These are phyloP conservation scores for Perodicticus potto DNA, from an alignment of 2,797 vertebrate genomes.

Conservation along the genomic window DNA sequence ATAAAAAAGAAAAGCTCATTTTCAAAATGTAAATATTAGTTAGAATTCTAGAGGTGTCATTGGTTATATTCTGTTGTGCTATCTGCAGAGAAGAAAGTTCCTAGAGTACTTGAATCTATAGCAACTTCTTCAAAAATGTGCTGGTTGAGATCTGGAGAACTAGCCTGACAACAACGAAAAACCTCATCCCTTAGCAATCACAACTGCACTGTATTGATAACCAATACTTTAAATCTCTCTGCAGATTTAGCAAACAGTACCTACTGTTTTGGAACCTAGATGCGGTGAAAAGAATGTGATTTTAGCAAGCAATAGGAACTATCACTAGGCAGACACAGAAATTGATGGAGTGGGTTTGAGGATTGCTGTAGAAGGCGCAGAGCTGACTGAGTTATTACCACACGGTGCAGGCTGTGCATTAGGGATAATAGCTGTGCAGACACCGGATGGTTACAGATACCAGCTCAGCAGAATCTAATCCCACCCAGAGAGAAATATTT, in stretches of 20 bases:
- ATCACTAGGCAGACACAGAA: slow-evolving; percentile 65
- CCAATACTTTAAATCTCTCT: slow-evolving; percentile 76
- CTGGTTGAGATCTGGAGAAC: slow-evolving; percentile 45
- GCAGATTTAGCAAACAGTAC: slow-evolving; percentile 69
- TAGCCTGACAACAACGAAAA: slow-evolving; percentile 65
- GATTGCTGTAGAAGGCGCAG: slow-evolving; percentile 70
- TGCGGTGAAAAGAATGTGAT: slow-evolving; percentile 45
- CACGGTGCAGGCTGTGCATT: slow-evolving; percentile 19
- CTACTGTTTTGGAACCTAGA: slow-evolving; percentile 69
- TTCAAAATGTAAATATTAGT: slow-evolving; percentile 22
- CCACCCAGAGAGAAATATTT: slow-evolving; percentile 63
- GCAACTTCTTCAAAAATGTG: slow-evolving; percentile 53
- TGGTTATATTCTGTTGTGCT: neutral
- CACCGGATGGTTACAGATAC: slow-evolving; percentile 46
- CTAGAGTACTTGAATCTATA: slow-evolving; percentile 59
- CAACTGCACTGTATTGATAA: slow-evolving; percentile 76
- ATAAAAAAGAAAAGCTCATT: slow-evolving; percentile 23
- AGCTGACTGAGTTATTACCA: slow-evolving; percentile 70
- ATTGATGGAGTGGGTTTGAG: slow-evolving; percentile 68
- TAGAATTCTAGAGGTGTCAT: slow-evolving; percentile 5
- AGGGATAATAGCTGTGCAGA: slow-evolving; percentile 63
- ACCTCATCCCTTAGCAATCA: slow-evolving; percentile 74
- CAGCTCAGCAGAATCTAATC: slow-evolving; percentile 75
- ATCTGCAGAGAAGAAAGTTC: neutral
- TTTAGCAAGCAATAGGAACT: slow-evolving; percentile 63